Evolutionary conservation across 2,888 invertebrate genomes (phyloP), one percentile per base, ranked within the genome.

Genomic region (Pherbina coryleti): DNA sequence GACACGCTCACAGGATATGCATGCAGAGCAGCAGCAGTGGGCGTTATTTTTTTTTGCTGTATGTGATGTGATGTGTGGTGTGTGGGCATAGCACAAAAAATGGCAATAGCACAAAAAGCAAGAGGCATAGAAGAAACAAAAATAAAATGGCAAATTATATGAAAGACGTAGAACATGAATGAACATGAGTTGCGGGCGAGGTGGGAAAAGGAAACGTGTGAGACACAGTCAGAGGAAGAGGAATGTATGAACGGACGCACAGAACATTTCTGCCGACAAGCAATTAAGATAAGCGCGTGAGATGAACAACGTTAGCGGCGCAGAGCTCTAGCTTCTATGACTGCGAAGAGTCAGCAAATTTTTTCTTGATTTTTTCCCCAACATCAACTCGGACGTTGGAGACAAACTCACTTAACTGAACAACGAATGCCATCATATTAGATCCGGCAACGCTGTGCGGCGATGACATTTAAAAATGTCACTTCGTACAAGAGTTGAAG

Each of bases 281-380:
- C 75, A 75, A 75, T 75, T 75, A 75, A 67, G 75, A 75, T 75
- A 75, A 75, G 66, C 66, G 67, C 67, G 67, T 49, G 73, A 74
- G 51, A 53, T 19, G 75, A 75, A 11, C 66, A 51, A 66, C 34
- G 67, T 55, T 22, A 22, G 2, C 75, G 66, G 34, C 34, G 60
- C 57, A 57, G 5, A 22, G 57, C 19, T 31, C 9, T 3, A 22
- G 57, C 19, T 31, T 8, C 51, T 5, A 34, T 9, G 34, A 22
- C 51, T 44, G 34, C 28, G 34, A 74, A 64, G 74, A 74, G 74
- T 51, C 74, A 74, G 74, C 74, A 53, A 53, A 64, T 74, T 74
- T 64, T 31, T 14, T 25, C 67, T 37, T 37, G 34, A 14, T 22
- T 22, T 22, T 67, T 67, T n/a, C 22, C 11, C 19, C 72, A 22